A percentile compares a stretch with the other conserved stretches of the same genome.
Conservation (phyloP, 1,140 invertebrate genomes). For the Zaprionus inermis region DNA sequence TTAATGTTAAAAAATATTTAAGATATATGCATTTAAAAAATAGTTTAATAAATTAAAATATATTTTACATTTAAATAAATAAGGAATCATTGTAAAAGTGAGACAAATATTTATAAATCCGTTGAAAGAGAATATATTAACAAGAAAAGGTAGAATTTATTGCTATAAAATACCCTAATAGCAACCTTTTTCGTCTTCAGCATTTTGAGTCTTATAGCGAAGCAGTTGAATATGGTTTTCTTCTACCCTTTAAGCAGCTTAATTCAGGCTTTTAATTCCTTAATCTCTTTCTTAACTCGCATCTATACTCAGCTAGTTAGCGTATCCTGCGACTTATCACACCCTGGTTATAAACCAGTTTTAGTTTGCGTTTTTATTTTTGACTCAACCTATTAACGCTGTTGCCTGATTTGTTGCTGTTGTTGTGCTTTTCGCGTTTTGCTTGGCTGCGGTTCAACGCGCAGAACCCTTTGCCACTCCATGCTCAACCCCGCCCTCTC, state of each 20-base stretch:
- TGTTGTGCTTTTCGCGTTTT: constrained; percentile 69
- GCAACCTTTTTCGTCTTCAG: no score
- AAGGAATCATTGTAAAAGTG: no score
- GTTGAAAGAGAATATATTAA: no score
- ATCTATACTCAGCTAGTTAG: constrained; percentile 15
- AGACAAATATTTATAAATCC: no score
- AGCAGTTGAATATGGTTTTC: no score
- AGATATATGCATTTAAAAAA: no score
- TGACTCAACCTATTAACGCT: constrained; percentile 47
- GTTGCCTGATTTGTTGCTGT: constrained; percentile 37
- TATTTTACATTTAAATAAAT: no score
- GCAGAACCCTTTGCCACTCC: constrained; percentile 21
- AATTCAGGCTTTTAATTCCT: neutral
- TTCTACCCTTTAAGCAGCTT: neutral
- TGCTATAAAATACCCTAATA: no score
- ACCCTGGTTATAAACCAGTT: constrained; percentile 46
- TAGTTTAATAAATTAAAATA: no score
- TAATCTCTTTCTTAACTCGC: neutral
- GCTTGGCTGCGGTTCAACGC: constrained; percentile 74
- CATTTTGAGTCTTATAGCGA: no score
- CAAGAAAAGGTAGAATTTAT: no score
- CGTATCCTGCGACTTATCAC: constrained; percentile 28
- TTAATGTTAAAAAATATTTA: no score
- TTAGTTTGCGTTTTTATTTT: constrained; percentile 32
- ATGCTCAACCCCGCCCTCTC: neutral